Evolutionary conservation across 2,888 invertebrate species (phyloP).

Genomic region (Cremastinae sp.): DNA sequence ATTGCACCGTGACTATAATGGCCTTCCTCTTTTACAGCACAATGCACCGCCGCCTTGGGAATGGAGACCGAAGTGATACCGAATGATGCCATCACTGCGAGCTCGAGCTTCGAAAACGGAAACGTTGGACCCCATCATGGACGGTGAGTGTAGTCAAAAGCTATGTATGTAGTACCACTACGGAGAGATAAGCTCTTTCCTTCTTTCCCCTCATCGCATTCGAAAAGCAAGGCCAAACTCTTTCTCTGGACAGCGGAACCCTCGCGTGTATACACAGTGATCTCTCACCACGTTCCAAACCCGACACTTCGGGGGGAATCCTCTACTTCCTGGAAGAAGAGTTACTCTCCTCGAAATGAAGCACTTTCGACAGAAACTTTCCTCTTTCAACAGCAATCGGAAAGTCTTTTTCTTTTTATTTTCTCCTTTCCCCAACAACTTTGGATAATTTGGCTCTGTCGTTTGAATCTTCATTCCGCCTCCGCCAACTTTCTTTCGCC

Average conservation of each 20-base stretch:
- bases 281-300: slow-evolving; percentile 24
- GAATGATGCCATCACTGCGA: slow-evolving; percentile 90
- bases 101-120: slow-evolving; percentile 91
- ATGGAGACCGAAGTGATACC: slow-evolving; percentile 92
- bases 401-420: slow-evolving; percentile 16
- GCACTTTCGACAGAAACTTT: slow-evolving; percentile 41
- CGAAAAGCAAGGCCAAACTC: slow-evolving; percentile 17
- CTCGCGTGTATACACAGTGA: slow-evolving; percentile 18
- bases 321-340: slow-evolving; percentile 15
- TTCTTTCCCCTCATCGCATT: slow-evolving; percentile 7
- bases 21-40: slow-evolving; percentile 83
- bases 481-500: slow-evolving; percentile 23
- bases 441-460: slow-evolving; percentile 40
- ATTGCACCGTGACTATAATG: slow-evolving; percentile 33
- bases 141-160: slow-evolving; percentile 83
- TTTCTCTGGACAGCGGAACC: slow-evolving; percentile 27
- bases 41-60: slow-evolving; percentile 90
- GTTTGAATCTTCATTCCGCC: slow-evolving; percentile 28
- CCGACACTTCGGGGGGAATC: slow-evolving; percentile 27
- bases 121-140: slow-evolving; percentile 93
- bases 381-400: slow-evolving; percentile 35
- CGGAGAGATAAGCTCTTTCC: slow-evolving; percentile 42
- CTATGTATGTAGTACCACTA: slow-evolving; percentile 34
- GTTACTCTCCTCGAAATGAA: slow-evolving; percentile 33
- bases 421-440: slow-evolving; percentile 25